These are phyloP conservation scores for Myocastor coypus DNA, from an alignment of 2,113 vertebrate genomes.

Conservation along the genomic window DNA sequence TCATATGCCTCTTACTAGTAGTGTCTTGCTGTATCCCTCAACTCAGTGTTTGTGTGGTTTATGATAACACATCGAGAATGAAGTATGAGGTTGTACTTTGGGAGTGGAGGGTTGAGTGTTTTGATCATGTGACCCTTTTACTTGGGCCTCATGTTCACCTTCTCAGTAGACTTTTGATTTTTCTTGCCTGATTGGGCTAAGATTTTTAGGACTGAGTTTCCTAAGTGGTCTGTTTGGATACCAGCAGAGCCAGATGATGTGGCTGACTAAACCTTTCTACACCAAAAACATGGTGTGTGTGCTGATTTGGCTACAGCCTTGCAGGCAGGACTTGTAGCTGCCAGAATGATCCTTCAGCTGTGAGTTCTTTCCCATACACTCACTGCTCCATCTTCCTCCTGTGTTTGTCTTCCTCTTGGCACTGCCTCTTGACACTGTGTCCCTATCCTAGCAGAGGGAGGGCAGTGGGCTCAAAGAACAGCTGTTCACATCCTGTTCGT, in stretches of 20 bases:
- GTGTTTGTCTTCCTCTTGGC: slow-evolving; percentile 46
- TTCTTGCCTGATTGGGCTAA: slow-evolving; percentile 1
- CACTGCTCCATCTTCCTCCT: not conserved
- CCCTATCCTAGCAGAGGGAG: not conserved
- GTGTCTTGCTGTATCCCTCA: not conserved
- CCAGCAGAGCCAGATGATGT: not conserved
- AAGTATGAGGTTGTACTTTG: slow-evolving; percentile 57
- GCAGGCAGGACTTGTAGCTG: not conserved
- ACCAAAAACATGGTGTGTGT: not conserved
- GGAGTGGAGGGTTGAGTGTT: slow-evolving; percentile 4
- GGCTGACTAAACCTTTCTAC: not conserved
- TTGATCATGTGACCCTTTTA: slow-evolving; percentile 27
- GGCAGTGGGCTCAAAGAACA: not conserved
- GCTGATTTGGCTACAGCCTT: not conserved
- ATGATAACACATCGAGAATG: not conserved
- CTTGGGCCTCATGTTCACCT: not conserved
- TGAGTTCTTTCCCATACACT: not conserved
- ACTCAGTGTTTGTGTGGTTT: slow-evolving; percentile 51
- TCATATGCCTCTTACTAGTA: not conserved
- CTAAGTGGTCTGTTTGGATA: not conserved
- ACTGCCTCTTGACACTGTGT: not conserved
- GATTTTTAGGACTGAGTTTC: slow-evolving; percentile 39
- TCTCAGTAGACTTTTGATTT: slow-evolving; percentile 51
- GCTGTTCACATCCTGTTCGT: slow-evolving; percentile 47
- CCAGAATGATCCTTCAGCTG: not conserved